Percentiles rank a stretch among this genome's conserved stretches.
Conservation (phyloP, 2,888 invertebrate genomes). For the Pristionchus maxplancki region DNA sequence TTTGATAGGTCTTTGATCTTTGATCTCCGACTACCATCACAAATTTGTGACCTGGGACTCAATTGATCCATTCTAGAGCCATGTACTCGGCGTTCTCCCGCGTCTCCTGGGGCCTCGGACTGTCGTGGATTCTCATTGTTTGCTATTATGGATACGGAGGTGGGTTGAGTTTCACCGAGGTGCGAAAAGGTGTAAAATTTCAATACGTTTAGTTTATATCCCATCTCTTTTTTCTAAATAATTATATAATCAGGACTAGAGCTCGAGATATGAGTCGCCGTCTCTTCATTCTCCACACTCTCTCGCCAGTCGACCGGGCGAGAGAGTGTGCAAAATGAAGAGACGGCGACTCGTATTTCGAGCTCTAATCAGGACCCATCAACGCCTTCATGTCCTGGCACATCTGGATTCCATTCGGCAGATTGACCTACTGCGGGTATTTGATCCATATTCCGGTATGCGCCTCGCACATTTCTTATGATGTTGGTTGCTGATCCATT, state of each 20-base stretch:
- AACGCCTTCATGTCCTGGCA: constrained; percentile 60
- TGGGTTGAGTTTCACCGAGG: background rate
- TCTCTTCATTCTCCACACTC: too few relatives aligned
- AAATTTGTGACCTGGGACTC: too few relatives aligned
- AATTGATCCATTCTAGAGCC: background rate
- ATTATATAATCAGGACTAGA: too few relatives aligned
- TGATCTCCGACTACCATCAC: background rate
- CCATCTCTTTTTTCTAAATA: too few relatives aligned
- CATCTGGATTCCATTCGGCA: constrained; percentile 61
- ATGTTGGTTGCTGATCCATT: too few relatives aligned
- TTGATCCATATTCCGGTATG: constrained; percentile 55
- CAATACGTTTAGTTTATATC: too few relatives aligned
- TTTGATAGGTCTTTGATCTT: background rate
- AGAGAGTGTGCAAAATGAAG: too few relatives aligned
- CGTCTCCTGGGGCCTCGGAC: constrained; percentile 24
- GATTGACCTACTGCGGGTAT: constrained; percentile 59
- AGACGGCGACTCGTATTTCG: too few relatives aligned
- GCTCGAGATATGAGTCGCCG: too few relatives aligned
- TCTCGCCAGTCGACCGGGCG: too few relatives aligned
- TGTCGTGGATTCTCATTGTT: constrained; percentile 22
- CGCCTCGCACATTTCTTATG: too few relatives aligned
- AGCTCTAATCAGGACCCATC: constrained; percentile 58
- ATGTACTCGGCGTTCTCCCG: constrained; percentile 32
- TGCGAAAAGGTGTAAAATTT: too few relatives aligned
- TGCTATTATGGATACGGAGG: constrained; percentile 38